Evolutionary conservation across 2,888 invertebrate genomes (phyloP), one percentile per base, ranked within the genome.

Genomic region (Myopa testacea): DNA sequence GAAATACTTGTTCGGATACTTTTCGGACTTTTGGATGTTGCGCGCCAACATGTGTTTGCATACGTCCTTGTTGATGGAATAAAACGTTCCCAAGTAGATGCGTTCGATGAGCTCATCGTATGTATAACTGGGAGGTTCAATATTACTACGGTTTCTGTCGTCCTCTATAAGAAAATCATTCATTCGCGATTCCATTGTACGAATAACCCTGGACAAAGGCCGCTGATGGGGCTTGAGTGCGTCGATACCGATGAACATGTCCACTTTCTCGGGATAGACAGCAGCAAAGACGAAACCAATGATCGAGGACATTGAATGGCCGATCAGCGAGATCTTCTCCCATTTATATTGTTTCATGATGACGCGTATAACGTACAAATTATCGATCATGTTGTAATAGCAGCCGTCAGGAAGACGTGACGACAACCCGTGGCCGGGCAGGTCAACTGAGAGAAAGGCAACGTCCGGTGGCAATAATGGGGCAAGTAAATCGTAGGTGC

Each of bases 341-440:
- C 94, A 94, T 81, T 92, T 91, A 84, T 93, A 94, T 84, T 93
- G 91, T 72, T 92, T 90, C 83, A 92, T 91, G 76, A 94, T 84
- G 77, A 91, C 88, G 60, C 92, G 90, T 68, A 95, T 89, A 26
- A 91, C 81, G 86, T 88, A 90, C 55, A 91, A 71, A 82, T 89
- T 89, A 78, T 90, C 88, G 7, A 88, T 83, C 34, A 87, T 86
- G 80, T 90, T 86, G 72, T 89, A 89, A 74, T 85, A 85, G 68
- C 90, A 88, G 37, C 95, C 94, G 81, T 90, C 88, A 0, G 94
- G 94, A 76, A 93, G 87, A 86, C 93, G 92, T 0, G 93, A 93
- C 0, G 95, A 95, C 5, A 91, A 84, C 0, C 95, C 95, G 87
- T 95, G 94, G 0, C 95, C 94, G 16, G 94, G 94, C 16, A 93